Percentiles rank a stretch among this genome's conserved stretches.
These are phyloP conservation scores for Aix galericulata DNA, from an alignment of 2,113 vertebrate species.

Conservation along the genomic window DNA sequence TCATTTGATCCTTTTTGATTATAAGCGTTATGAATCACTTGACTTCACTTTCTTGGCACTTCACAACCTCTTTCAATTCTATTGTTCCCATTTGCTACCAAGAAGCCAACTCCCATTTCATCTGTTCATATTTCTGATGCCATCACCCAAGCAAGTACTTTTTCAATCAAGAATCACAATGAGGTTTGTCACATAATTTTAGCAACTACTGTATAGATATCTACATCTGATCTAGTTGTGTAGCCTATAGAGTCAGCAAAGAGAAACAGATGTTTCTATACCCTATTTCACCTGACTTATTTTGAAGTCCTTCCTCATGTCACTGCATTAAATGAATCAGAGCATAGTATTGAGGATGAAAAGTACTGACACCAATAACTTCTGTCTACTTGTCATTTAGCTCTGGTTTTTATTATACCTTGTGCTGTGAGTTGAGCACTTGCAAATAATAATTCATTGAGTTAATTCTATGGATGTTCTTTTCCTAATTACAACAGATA, in stretches of 20 bases:
- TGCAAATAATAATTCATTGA: background rate
- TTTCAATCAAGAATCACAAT: background rate
- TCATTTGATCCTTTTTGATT: background rate
- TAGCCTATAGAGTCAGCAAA: background rate
- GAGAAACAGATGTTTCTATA: fast-evolving
- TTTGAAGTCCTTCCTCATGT: background rate
- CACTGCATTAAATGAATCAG: background rate
- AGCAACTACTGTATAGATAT: background rate
- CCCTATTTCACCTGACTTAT: background rate
- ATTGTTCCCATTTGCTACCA: background rate
- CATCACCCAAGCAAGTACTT: background rate
- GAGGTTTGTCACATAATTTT: background rate
- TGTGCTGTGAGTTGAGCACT: background rate
- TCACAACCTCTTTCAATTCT: background rate
- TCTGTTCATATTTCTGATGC: background rate
- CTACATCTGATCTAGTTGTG: background rate
- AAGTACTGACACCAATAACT: background rate
- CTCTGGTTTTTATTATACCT: background rate
- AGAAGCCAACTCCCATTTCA: background rate
- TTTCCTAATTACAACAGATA: background rate
- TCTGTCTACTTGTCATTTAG: background rate
- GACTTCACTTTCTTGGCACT: background rate
- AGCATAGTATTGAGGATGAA: background rate
- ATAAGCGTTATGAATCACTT: background rate
- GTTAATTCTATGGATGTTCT: background rate